These are phyloP conservation scores for Metaphire vulgaris DNA, from an alignment of 1,140 invertebrate species.

Conservation along the genomic window DNA sequence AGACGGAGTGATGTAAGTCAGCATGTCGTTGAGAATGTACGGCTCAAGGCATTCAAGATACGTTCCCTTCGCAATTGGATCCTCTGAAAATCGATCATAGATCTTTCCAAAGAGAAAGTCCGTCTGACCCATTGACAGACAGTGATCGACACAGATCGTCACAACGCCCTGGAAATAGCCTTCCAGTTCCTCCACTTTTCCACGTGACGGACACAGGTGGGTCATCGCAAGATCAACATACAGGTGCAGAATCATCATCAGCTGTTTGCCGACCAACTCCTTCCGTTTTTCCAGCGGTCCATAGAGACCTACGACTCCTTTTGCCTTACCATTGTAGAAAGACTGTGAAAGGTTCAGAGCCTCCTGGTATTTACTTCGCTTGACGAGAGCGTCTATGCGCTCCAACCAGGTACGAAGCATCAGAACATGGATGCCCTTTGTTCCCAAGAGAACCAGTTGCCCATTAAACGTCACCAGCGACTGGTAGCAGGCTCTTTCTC, in stretches of 20 bases:
- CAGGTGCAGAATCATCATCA: constrained; percentile 57
- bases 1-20: constrained; percentile 55
- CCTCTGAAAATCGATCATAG: constrained; percentile 53
- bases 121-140: constrained; percentile 37
- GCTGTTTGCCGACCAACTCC: constrained; percentile 59
- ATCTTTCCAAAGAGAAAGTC: constrained; percentile 54
- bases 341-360: constrained; percentile 62
- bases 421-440: constrained; percentile 70
- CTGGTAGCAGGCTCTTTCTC: constrained; percentile 82
- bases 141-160: constrained; percentile 33
- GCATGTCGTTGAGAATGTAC: constrained; percentile 55
- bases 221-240: constrained; percentile 52
- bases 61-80: constrained; percentile 50
- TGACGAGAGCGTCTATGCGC: constrained; percentile 53
- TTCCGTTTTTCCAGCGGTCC: constrained; percentile 57
- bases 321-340: constrained; percentile 65
- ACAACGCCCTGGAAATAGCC: constrained; percentile 46
- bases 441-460: constrained; percentile 76
- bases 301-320: constrained; percentile 55
- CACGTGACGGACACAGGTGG: constrained; percentile 44
- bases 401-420: constrained; percentile 77
- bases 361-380: constrained; percentile 59
- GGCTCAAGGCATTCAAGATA: constrained; percentile 59
- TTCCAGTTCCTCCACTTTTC: constrained; percentile 48
- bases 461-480: constrained; percentile 74